Conservation (phyloP, 2,797 vertebrate genomes). For the Staurois parvus region DNA sequence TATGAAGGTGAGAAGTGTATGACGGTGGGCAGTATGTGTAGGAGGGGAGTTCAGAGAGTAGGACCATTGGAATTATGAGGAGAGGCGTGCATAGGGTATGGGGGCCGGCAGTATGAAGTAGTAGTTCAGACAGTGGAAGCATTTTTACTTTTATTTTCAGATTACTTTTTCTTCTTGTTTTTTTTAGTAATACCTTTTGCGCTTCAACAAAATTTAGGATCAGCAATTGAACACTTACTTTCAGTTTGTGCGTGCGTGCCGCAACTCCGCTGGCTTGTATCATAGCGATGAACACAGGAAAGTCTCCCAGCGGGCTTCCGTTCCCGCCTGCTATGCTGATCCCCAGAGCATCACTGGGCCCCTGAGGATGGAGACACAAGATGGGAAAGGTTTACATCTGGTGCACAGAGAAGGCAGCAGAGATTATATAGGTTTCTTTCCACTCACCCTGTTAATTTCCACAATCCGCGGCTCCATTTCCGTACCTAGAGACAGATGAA, state of each 20-base stretch:
- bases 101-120: no score
- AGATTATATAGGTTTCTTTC: not conserved
- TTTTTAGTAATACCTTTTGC: no score
- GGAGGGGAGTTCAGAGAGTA: no score
- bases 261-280: constrained; percentile 94
- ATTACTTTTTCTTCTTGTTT: no score
- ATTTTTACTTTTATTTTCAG: no score
- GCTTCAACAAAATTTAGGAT: no score
- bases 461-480: constrained; percentile 83
- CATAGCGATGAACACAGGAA: constrained; percentile 96
- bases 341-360: constrained; percentile 87
- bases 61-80: no score
- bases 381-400: not conserved
- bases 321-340: constrained; percentile 94
- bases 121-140: no score
- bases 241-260: constrained; percentile 88
- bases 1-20: no score
- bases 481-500: constrained; percentile 64
- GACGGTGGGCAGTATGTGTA: no score
- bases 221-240: constrained; percentile 73
- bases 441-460: constrained; percentile 87
- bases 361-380: constrained; percentile 72
- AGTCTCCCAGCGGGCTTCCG: constrained; percentile 92
- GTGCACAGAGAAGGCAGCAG: no score
- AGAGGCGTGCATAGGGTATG: no score